Percentiles rank a stretch among this genome's conserved stretches.
phyloP scores from a whole-genome alignment of 2,888 invertebrate genomes.

The Leptinotarsa juncta region DNA sequence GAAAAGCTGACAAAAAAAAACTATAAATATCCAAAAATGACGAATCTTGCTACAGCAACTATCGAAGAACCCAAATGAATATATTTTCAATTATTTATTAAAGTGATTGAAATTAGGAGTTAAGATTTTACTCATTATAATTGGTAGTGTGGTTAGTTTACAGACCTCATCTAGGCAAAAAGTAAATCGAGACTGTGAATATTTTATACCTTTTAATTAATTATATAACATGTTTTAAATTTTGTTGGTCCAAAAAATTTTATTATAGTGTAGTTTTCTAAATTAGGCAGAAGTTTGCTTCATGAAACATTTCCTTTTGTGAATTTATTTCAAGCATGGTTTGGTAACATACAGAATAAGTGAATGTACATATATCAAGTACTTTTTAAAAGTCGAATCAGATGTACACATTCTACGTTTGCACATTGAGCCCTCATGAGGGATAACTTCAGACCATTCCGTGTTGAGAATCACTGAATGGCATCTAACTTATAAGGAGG shows the following conservation, averaged over 20 bases:
- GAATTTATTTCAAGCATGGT: neutral
- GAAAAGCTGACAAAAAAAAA: conserved; percentile 94
- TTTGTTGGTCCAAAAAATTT: conserved; percentile 15
- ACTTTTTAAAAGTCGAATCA: conserved; percentile 2
- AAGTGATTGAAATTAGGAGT: conserved; percentile 12
- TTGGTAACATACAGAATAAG: neutral
- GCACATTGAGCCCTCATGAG: too few relatives aligned
- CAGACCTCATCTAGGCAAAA: conserved; percentile 5
- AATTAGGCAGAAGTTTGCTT: neutral
- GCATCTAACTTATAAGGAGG: too few relatives aligned
- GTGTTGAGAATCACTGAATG: too few relatives aligned
- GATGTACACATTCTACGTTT: too few relatives aligned
- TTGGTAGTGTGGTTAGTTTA: neutral
- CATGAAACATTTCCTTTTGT: conserved; percentile 5
- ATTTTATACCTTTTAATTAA: conserved; percentile 32
- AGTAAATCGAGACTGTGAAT: conserved; percentile 29
- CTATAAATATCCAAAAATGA: conserved; percentile 96
- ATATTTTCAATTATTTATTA: conserved; percentile 41
- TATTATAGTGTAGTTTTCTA: conserved; percentile 20
- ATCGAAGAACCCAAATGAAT: conserved; percentile 72
- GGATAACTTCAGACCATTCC: too few relatives aligned
- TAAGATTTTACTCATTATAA: conserved; percentile 21
- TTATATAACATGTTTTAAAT: conserved; percentile 24
- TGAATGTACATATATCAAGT: neutral
- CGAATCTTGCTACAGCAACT: conserved; percentile 86